Evolutionary conservation across 2,797 vertebrate species (phyloP).

Genomic region (Falco concolor): DNA sequence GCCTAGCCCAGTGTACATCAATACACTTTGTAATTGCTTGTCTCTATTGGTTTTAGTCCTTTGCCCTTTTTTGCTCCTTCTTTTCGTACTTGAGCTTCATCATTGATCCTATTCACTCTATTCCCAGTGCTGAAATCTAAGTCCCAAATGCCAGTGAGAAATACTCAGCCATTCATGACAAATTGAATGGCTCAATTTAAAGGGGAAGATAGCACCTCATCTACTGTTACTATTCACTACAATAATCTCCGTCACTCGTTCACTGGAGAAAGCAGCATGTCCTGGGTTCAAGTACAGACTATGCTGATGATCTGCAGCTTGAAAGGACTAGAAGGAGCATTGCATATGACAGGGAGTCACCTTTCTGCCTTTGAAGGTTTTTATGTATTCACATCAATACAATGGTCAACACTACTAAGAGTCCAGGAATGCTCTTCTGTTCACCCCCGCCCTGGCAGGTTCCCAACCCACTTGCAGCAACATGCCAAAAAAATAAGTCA

Average conservation of each 20-base stretch:
- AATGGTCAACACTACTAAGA: constrained; percentile 45
- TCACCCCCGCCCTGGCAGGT: neutral
- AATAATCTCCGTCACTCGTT: constrained; percentile 9
- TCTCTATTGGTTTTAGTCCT: constrained; percentile 69
- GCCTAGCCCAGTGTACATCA: constrained; percentile 43
- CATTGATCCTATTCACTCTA: constrained; percentile 67
- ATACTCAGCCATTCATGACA: constrained; percentile 70
- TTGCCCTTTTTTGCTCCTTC: constrained; percentile 72
- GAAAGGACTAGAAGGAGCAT: constrained; percentile 4
- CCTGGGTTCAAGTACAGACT: constrained; percentile 17
- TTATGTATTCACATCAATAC: constrained; percentile 23
- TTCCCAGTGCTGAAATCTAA: constrained; percentile 71
- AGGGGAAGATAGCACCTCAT: constrained; percentile 50
- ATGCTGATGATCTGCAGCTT: neutral
- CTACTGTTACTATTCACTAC: constrained; percentile 51
- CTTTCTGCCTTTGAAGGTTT: constrained; percentile 48
- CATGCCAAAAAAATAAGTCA: neutral
- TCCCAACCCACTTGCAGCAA: neutral
- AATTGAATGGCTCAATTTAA: constrained; percentile 64
- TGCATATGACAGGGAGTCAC: neutral
- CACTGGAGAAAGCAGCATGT: constrained; percentile 3
- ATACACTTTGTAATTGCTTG: constrained; percentile 77
- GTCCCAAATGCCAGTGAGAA: constrained; percentile 58
- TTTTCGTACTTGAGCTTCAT: constrained; percentile 77
- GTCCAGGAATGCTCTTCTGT: neutral